Percentiles rank a stretch among this genome's conserved stretches.
phyloP scores from a whole-genome alignment of 92 coral and sea anemone genomes.

The Hydrozoanthus gracilis region DNA sequence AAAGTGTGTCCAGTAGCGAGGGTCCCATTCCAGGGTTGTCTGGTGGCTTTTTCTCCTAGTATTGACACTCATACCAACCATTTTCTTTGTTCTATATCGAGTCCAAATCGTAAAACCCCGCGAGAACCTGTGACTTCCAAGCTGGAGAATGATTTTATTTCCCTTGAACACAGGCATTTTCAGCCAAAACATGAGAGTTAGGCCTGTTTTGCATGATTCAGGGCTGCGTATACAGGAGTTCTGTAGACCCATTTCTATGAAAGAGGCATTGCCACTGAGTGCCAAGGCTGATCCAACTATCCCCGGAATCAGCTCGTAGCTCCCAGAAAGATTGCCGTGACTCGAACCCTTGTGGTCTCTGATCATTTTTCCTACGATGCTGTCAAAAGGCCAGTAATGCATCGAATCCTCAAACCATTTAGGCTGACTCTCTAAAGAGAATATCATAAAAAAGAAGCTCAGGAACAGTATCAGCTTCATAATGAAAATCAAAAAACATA shows the following conservation, averaged over 20 bases:
- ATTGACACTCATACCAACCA: slow-evolving; percentile 70
- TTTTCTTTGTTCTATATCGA: slow-evolving; percentile 50
- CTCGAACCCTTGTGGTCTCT: slow-evolving; percentile 69
- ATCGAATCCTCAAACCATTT: slow-evolving; percentile 82
- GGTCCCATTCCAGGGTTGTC: slow-evolving; percentile 58
- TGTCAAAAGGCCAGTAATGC: slow-evolving; percentile 94
- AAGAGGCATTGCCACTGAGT: slow-evolving; percentile 57
- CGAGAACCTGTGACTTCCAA: slow-evolving; percentile 79
- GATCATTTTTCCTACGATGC: slow-evolving; percentile 46
- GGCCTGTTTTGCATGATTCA: slow-evolving; percentile 70
- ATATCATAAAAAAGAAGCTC: slow-evolving; percentile 59
- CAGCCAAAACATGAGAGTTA: slow-evolving; percentile 88
- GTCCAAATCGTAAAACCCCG: slow-evolving; percentile 92
- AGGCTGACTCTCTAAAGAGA: slow-evolving; percentile 69
- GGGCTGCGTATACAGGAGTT: slow-evolving; percentile 84
- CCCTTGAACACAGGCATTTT: slow-evolving; percentile 72
- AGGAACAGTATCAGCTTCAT: slow-evolving; percentile 63
- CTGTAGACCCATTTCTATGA: slow-evolving; percentile 73
- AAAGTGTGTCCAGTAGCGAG: slow-evolving; percentile 86
- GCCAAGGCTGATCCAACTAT: slow-evolving; percentile 90
- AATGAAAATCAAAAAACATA: not conserved
- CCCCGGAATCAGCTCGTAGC: slow-evolving; percentile 69
- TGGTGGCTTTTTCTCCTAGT: slow-evolving; percentile 49
- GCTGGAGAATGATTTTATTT: slow-evolving; percentile 83
- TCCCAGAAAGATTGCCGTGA: slow-evolving; percentile 71